A percentile compares a stretch with the other conserved stretches of the same genome.
Conservation (phyloP, 2,888 invertebrate genomes). For the Notocelia uddmanniana region DNA sequence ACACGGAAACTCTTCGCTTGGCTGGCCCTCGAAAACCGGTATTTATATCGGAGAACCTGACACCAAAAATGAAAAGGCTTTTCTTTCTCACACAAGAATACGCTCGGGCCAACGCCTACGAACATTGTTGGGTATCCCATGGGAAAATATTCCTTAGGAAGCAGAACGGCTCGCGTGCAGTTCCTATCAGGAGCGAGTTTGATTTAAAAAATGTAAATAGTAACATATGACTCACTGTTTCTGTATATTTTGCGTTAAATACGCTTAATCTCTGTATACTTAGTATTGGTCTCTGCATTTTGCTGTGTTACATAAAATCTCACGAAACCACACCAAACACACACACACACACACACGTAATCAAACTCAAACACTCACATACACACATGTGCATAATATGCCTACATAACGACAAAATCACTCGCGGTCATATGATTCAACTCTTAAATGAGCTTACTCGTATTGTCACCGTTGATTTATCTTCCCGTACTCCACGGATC, state of each 20-base stretch:
- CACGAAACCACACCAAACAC: too few species aligned
- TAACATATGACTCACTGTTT: not conserved
- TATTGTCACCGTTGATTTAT: too few species aligned
- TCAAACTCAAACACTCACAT: too few species aligned
- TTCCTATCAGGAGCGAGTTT: not conserved
- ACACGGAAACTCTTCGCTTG: not conserved
- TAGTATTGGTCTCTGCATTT: too few species aligned
- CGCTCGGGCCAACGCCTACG: not conserved
- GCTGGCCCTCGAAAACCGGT: not conserved
- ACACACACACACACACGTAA: too few species aligned
- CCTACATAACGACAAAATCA: too few species aligned
- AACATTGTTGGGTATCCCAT: not conserved
- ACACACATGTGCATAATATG: too few species aligned
- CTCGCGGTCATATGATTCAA: too few species aligned
- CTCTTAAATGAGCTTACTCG: too few species aligned
- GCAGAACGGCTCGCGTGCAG: not conserved
- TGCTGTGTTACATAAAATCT: too few species aligned
- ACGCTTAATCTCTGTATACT: too few species aligned
- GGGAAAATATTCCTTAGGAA: not conserved
- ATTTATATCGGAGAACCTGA: not conserved
- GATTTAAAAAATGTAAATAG: not conserved
- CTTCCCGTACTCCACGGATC: too few species aligned
- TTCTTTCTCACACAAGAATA: not conserved
- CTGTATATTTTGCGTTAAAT: not conserved
- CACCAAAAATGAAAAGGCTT: not conserved